Percentiles rank a stretch among this genome's conserved stretches.
Evolutionary conservation across 2,888 invertebrate species (phyloP).

Genomic region (Cheilosia impressa): DNA sequence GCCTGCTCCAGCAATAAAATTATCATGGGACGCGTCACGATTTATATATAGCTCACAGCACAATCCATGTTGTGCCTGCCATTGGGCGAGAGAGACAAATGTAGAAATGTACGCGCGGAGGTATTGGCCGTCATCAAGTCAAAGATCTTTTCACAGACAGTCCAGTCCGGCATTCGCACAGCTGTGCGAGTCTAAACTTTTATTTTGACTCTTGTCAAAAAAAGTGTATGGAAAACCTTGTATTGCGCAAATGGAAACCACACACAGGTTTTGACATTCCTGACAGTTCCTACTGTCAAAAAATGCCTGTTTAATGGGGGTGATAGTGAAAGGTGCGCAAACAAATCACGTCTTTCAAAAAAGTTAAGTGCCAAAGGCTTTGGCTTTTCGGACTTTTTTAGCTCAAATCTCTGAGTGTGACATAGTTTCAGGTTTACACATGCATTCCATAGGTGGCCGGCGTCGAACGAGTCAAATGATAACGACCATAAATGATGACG

Average conservation of each 20-base stretch:
- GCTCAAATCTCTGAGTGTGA: no score
- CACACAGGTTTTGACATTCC: constrained; percentile 54
- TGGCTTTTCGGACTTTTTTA: constrained; percentile 4
- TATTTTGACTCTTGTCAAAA: constrained; percentile 34
- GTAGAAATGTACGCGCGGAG: constrained; percentile 27
- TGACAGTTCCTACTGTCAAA: constrained; percentile 62
- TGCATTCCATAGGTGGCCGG: no score
- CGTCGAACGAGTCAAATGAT: no score
- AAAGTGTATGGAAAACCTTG: constrained; percentile 12
- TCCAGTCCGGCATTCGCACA: constrained; percentile 29
- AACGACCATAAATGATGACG: no score
- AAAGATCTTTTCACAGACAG: constrained; percentile 17
- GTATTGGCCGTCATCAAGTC: constrained; percentile 48
- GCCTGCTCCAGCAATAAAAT: constrained; percentile 45
- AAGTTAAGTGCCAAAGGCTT: constrained; percentile 24
- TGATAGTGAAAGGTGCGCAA: constrained; percentile 56
- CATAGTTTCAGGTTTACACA: no score
- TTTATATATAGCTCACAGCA: constrained; percentile 58
- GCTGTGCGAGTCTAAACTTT: constrained; percentile 47
- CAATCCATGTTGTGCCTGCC: constrained; percentile 35
- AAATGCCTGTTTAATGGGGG: constrained; percentile 59
- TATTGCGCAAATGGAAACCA: constrained; percentile 47
- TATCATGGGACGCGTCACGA: constrained; percentile 57
- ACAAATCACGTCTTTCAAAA: constrained; percentile 17
- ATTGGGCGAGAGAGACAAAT: constrained; percentile 25